Conservation (phyloP, 2,113 vertebrate genomes). For the Chrysochloris asiatica region DNA sequence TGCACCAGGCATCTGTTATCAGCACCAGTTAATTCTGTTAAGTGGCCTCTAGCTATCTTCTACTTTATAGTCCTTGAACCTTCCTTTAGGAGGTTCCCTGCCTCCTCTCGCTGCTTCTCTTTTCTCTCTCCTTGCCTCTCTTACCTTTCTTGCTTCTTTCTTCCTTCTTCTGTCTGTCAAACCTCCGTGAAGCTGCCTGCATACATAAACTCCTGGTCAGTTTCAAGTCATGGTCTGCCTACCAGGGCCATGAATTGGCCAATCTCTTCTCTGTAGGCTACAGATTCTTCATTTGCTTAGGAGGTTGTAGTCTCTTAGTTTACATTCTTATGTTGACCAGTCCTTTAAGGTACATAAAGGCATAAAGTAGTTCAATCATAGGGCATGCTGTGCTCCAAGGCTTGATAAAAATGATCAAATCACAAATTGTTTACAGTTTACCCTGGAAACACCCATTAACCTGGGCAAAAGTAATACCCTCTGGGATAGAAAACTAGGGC, state of each 20-base stretch:
- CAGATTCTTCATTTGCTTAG: neutral
- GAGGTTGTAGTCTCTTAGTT: too few relatives aligned
- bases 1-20: too few relatives aligned
- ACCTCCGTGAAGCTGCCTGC: neutral
- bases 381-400: neutral
- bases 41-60: too few relatives aligned
- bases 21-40: too few relatives aligned
- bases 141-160: neutral
- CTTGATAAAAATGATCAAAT: neutral
- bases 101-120: neutral
- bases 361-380: too few relatives aligned
- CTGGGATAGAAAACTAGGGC: neutral
- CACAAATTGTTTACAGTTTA: neutral
- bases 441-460: neutral
- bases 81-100: neutral
- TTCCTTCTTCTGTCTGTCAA: neutral
- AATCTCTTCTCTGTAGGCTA: neutral
- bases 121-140: neutral
- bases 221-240: too few relatives aligned
- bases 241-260: neutral
- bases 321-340: neutral
- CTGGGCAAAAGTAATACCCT: neutral
- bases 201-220: neutral
- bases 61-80: too few relatives aligned
- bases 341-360: neutral